Base-by-base conservation (phyloP, 1,140 invertebrate genomes). In the Oedothorax gibbosus region DNA sequence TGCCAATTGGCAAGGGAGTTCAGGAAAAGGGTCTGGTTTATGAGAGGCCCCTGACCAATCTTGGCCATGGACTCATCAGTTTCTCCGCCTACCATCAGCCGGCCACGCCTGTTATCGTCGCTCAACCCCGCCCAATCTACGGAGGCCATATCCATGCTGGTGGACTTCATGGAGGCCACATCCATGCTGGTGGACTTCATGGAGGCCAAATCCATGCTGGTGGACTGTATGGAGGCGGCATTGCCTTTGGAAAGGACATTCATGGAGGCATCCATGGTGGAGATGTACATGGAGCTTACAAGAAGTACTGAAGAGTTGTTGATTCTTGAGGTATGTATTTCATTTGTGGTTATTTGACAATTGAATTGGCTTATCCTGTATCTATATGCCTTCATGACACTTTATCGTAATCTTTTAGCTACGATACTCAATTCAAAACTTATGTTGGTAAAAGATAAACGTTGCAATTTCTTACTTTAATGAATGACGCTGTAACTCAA, bases 41-140 rank as follows among this genome's bases (percentile, higher is more conserved):
- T 15, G 64, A 68, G 15, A 66, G 50, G 50, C 77, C 64, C 21
- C 7, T 75, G 8, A 57, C 62, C 49, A 76, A 57, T 50, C 9
- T 65, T 50, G 77, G 77, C 35, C 64, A 68, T 9, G 77, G 77
- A 0, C 18, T 79, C 3, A 68, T 68, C 77, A 79, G 77, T 20
- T 79, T 54, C 77, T 14, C 20, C 35, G 50, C 62, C n/a, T 79
- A 79, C 12, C 51, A 68, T 79, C 54, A 9, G 71, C 35, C 72
- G 57, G 35, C 62, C 62, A 21, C 51, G 50, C 62, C 77, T 15
- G 53, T 78, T 0, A 12, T 66, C 11, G 14, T 12, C 9, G 73
- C 12, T 18, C 73, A 50, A 6, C 8, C 5, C 2, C 68, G 53
- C 15, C 50, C 53, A 8, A 15, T 14, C 20, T 35, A 4, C 6